Conservation (phyloP, 2,797 vertebrate species). For the Eupleurogrammus muticus region DNA sequence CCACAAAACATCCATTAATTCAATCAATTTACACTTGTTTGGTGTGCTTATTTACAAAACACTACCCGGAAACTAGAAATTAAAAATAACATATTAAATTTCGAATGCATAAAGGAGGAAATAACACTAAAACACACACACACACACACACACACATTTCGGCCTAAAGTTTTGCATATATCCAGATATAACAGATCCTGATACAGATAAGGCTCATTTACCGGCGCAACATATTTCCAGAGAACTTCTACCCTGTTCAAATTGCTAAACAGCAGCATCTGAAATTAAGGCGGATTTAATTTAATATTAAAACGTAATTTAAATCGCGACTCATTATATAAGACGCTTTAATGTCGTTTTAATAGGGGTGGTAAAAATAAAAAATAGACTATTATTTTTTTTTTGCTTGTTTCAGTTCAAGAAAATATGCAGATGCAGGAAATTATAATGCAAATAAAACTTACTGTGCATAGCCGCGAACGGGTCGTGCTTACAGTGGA, state of each 20-base stretch:
- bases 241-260: not conserved
- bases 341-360: not conserved
- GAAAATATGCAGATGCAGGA: slow-evolving; percentile 42
- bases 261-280: not conserved
- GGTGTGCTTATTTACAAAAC: not conserved
- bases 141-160: not conserved
- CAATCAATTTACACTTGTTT: slow-evolving; percentile 2
- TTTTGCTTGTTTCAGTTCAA: slow-evolving; percentile 11
- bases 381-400: not conserved
- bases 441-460: slow-evolving; percentile 76
- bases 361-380: not conserved
- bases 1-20: slow-evolving; percentile 6
- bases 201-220: slow-evolving; percentile 1
- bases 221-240: not conserved
- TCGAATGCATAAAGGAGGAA: not conserved
- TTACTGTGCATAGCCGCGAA: slow-evolving; percentile 99
- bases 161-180: not conserved
- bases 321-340: not conserved
- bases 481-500: slow-evolving; percentile 99
- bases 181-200: slow-evolving; percentile 10
- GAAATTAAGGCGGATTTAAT: not conserved
- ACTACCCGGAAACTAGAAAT: not conserved
- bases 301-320: not conserved
- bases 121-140: not conserved
- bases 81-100: not conserved